Evolutionary conservation across 2,888 invertebrate species (phyloP).

Genomic region (Brassicogethes aeneus): DNA sequence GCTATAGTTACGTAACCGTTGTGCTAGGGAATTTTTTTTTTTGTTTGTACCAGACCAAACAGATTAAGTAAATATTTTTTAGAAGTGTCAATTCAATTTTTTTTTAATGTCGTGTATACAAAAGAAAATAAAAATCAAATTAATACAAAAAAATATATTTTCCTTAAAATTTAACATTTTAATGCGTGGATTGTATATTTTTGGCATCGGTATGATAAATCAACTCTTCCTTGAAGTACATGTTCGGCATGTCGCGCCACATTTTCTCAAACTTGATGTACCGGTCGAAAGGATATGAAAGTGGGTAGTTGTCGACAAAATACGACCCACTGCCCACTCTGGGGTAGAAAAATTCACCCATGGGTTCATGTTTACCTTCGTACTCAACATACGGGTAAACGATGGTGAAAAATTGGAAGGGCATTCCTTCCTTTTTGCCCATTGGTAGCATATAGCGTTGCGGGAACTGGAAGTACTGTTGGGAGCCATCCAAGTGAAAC

Average conservation of each 20-base stretch:
- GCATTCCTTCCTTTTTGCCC: conserved; percentile 55
- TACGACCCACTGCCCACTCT: conserved; percentile 19
- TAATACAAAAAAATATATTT: no score
- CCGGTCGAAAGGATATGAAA: conserved; percentile 70
- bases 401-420: conserved; percentile 45
- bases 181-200: conserved; percentile 8
- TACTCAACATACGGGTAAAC: conserved; percentile 40
- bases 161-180: neutral
- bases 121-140: no score
- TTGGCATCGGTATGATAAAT: conserved; percentile 46
- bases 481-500: conserved; percentile 42
- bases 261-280: conserved; percentile 45
- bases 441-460: conserved; percentile 54
- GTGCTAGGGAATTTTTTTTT: no score
- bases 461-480: conserved; percentile 59
- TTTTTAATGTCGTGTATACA: no score
- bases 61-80: no score
- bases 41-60: no score
- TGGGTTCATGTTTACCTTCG: conserved; percentile 9
- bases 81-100: no score
- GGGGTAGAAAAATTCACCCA: conserved; percentile 16
- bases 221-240: conserved; percentile 54
- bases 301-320: conserved; percentile 50
- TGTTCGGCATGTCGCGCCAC: conserved; percentile 58
- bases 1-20: no score